Base-by-base conservation (phyloP, 2,888 invertebrate genomes). In the Abrostola tripartita region DNA sequence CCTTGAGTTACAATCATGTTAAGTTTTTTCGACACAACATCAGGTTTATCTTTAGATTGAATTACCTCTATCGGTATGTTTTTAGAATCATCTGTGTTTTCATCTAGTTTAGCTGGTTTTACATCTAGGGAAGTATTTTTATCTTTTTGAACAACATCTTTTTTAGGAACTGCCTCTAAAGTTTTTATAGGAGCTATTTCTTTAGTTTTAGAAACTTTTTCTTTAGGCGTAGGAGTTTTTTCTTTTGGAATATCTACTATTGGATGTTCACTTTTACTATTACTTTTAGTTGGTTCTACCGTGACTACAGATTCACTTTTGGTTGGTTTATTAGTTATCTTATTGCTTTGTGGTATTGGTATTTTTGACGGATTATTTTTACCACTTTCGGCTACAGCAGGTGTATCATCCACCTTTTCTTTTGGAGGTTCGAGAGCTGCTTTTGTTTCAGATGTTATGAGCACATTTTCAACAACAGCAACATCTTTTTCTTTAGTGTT, bases 351-450 rank as follows among this genome's bases (percentile, higher is more conserved):
- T 55, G 35, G 6, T 40, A 75, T 37, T 6, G 71, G 76, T 55
- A 76, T 76, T 72, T 71, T 72, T 8, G 72, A 76, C 11, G 55
- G 49, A 52, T 35, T 61, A 9, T 41, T 58, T 58, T 58, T 71
- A 6, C 55, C n/a, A 36, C 12, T 36, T 11, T 61, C 60, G 0
- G 5, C 42, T n/a, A 38, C 44, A 0, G 8, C 0, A 11, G 37
- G 1, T n/a, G 8, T 5, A 9, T 47, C 36, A 24, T 14, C 24
- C 38, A 44, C 55, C 50, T 42, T 61, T 64, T 42, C 37, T 49
- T 58, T 61, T 4, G 40, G 47, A 1, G 14, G 51, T n/a, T 57
- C 59, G n/a, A 11, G 2, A 36, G 4, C 14, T 10, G 37, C n/a
- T 37, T 47, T 52, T 35, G 42, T 36, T 51, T 57, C 49, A 1